Conservation (phyloP, 2,888 invertebrate genomes). For the Thera britannica region DNA sequence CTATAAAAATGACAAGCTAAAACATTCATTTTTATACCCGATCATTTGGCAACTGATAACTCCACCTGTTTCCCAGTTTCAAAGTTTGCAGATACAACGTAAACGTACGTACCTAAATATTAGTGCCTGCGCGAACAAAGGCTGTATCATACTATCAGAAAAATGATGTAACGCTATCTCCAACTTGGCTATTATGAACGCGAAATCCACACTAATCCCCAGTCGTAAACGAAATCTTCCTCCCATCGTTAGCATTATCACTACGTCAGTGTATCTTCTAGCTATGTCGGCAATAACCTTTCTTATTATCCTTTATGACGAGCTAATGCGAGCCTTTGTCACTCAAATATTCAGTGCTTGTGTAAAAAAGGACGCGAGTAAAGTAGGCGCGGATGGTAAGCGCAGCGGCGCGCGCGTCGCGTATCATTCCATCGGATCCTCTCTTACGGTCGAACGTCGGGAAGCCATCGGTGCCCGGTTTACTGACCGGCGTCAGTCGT, state of each 20-base stretch:
- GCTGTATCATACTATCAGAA: constrained; percentile 51
- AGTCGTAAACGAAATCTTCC: constrained; percentile 80
- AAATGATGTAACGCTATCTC: constrained; percentile 70
- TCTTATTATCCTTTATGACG: constrained; percentile 81
- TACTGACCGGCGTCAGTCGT: constrained; percentile 36
- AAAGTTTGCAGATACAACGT: constrained; percentile 9
- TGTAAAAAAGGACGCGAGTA: constrained; percentile 78
- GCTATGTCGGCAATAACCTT: constrained; percentile 77
- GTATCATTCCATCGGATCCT: constrained; percentile 73
- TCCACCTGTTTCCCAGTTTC: background rate
- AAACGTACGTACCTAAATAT: constrained; percentile 23
- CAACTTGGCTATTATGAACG: constrained; percentile 65
- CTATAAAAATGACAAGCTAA: background rate
- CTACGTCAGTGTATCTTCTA: constrained; percentile 64
- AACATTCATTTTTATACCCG: background rate
- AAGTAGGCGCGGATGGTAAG: constrained; percentile 54
- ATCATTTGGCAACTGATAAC: constrained; percentile 2
- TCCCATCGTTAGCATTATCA: constrained; percentile 66
- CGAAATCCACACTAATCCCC: constrained; percentile 77
- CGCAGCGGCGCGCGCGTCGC: constrained; percentile 70
- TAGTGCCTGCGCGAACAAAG: constrained; percentile 27
- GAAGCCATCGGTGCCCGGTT: constrained; percentile 54
- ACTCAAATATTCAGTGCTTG: constrained; percentile 77
- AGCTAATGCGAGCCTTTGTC: constrained; percentile 76
- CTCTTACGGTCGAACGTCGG: constrained; percentile 72